Conservation (phyloP, 2,113 vertebrate genomes). For the Madoqua kirkii region DNA sequence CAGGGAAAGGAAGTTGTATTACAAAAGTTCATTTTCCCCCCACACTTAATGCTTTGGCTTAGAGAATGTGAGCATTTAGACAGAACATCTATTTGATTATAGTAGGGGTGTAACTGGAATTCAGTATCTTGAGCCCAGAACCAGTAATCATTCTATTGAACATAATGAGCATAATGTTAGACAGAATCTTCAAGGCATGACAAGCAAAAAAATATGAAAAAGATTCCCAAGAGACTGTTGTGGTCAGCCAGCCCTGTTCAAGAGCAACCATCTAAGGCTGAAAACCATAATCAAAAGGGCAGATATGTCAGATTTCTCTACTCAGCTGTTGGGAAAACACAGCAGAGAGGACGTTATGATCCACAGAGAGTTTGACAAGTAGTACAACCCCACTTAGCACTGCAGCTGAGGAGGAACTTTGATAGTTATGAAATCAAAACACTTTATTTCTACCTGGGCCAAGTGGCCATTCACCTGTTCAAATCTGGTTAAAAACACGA, state of each 20-base stretch:
- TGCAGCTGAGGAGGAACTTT: background rate
- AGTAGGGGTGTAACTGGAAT: background rate
- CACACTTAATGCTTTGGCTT: background rate
- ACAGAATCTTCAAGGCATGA: background rate
- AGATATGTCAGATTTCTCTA: background rate
- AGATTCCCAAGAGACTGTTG: background rate
- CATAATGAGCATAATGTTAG: background rate
- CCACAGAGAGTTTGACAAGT: background rate
- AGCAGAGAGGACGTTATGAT: background rate
- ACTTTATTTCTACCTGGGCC: background rate
- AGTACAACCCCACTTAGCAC: background rate
- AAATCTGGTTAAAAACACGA: background rate
- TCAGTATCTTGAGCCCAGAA: background rate
- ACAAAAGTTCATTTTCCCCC: background rate
- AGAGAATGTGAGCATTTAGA: background rate
- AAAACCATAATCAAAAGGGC: background rate
- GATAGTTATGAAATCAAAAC: background rate
- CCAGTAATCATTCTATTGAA: background rate
- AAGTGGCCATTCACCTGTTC: background rate
- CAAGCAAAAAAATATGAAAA: background rate
- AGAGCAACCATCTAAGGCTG: background rate
- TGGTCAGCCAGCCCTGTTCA: background rate
- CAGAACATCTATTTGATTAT: background rate
- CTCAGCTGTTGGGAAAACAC: background rate
- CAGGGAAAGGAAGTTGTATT: background rate